Conservation (phyloP, 1,140 invertebrate species). For the Trissolcus basalis region DNA sequence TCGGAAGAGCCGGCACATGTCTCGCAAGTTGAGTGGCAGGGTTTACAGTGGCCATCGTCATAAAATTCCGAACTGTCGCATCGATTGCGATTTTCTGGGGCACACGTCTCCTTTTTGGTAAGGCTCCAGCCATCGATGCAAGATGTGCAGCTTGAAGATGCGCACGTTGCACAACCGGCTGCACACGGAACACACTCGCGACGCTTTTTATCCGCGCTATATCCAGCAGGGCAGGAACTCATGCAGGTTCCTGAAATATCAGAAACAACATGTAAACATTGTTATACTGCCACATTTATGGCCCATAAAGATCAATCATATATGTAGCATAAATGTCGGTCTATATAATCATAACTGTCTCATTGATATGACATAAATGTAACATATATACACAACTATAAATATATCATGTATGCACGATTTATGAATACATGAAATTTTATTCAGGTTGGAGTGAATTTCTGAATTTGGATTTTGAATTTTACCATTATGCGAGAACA, state of each 20-base stretch:
- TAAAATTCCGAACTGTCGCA: conserved; percentile 84
- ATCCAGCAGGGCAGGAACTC: conserved; percentile 81
- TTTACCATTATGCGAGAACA: conserved; percentile 81
- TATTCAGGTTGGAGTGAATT: no score
- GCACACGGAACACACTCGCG: conserved; percentile 85
- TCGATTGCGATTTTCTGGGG: conserved; percentile 79
- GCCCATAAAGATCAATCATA: no score
- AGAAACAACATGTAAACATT: background rate
- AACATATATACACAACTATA: no score
- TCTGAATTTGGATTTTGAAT: background rate
- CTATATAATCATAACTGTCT: no score
- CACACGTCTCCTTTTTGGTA: conserved; percentile 83
- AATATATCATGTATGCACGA: no score
- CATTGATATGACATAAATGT: no score
- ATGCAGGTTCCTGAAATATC: conserved; percentile 69
- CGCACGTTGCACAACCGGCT: conserved; percentile 84
- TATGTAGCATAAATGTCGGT: no score
- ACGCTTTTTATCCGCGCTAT: conserved; percentile 84
- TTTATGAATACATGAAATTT: no score
- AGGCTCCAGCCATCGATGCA: conserved; percentile 84
- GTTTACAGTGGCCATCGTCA: conserved; percentile 81
- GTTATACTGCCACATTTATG: no score
- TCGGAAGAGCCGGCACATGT: conserved; percentile 83
- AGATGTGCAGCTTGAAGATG: conserved; percentile 80
- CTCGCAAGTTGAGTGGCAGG: conserved; percentile 83